Evolutionary conservation across 2,797 vertebrate species (phyloP), one percentile per base, ranked within the genome.

Genomic region (Falco naumanni): DNA sequence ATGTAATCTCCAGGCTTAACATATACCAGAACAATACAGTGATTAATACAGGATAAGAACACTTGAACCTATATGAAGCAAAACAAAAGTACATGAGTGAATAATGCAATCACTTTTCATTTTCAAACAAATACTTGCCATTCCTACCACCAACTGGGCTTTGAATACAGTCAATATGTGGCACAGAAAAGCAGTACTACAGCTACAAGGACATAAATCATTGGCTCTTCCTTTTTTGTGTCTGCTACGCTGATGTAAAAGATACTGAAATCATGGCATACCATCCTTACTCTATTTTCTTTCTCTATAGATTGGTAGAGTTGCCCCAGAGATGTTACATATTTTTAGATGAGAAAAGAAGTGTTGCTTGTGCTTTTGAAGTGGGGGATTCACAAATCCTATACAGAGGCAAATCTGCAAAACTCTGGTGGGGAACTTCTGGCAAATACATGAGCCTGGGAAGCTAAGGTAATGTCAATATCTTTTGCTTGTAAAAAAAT

Each of bases 61-160:
- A 48, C 0, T 0, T 56, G 60, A 63, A 56, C 0, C 0, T 37
- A 41, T 68, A n/a, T 53, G 45, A 78, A 57, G 6, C n/a, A 56
- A 72, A n/a, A 56, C 13, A 71, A 90, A 51, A 26, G 11, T 50
- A 48, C 2, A 11, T 1, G 1, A 92, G 6, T 26, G 41, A 84
- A 87, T 61, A 75, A 57, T 33, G 11, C 2, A 24, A 24, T 28
- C 4, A 54, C 20, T 82, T 57, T 78, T 76, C 6, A 21, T 72
- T 61, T 63, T 69, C 47, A 77, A 19, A 37, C 9, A 50, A 28
- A 22, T 33, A 6, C 3, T 84, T 94, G 45, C 22, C 37, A 50
- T 86, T 87, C 17, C 26, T 69, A 31, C 13, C 14, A 28, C 29
- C 13, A 60, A 2, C 5, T 31, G 63, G 25, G 28, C 25, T 63